A percentile compares a stretch with the other conserved stretches of the same genome.
Conservation (phyloP, 2,797 vertebrate species). For the Microhierax caerulescens region DNA sequence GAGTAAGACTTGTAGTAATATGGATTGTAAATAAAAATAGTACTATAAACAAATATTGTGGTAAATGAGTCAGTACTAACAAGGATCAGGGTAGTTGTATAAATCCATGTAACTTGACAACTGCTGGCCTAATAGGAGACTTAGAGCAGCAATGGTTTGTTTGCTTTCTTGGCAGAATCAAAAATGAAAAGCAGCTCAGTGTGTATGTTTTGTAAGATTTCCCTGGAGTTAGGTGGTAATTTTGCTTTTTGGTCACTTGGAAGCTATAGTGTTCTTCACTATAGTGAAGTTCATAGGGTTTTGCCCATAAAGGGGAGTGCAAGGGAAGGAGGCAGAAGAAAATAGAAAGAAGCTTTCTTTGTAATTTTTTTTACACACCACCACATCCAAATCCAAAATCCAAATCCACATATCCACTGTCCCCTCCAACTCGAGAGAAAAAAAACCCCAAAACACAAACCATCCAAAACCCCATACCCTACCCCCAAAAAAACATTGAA, state of each 20-base stretch:
- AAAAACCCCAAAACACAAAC: background rate
- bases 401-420: too few species aligned
- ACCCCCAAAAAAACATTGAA: background rate
- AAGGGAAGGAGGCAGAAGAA: background rate
- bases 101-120: background rate
- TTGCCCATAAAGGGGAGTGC: background rate
- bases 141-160: background rate
- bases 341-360: background rate
- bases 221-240: background rate
- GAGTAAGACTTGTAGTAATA: background rate
- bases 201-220: background rate
- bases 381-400: too few species aligned
- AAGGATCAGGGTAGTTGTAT: background rate
- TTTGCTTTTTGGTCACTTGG: background rate
- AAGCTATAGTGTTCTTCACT: background rate
- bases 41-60: background rate
- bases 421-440: background rate
- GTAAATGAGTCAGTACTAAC: background rate
- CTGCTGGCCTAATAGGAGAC: background rate
- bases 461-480: background rate
- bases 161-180: conserved; percentile 2
- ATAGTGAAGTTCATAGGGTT: background rate
- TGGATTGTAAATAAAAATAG: background rate
- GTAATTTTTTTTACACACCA: accelerated
- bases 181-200: background rate